Conservation (phyloP, 2,888 invertebrate species). For the Monochamus alternatus region DNA sequence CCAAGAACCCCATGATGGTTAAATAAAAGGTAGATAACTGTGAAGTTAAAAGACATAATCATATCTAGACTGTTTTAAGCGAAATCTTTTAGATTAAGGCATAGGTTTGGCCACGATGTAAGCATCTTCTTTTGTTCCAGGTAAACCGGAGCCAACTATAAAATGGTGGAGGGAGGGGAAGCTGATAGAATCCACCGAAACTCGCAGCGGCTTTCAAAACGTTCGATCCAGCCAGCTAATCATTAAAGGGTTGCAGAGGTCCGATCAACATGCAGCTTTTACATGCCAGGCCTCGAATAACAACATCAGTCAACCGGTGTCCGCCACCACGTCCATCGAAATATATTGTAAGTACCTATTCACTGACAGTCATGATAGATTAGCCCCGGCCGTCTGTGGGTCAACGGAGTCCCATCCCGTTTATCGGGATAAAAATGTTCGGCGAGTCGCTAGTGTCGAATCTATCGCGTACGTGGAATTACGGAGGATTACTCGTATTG, state of each 20-base stretch:
- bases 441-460: constrained; percentile 24
- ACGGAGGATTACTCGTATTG: constrained; percentile 20
- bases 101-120: neutral
- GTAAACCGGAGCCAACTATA: constrained; percentile 81
- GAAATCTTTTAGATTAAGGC: no score
- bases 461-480: constrained; percentile 22
- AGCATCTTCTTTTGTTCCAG: constrained; percentile 70
- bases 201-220: constrained; percentile 69
- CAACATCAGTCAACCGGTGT: constrained; percentile 80
- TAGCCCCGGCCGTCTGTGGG: constrained; percentile 18
- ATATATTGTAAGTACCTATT: constrained; percentile 79
- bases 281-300: constrained; percentile 87
- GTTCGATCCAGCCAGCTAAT: constrained; percentile 76
- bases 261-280: constrained; percentile 83
- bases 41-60: no score
- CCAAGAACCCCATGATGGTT: no score
- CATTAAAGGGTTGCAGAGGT: constrained; percentile 77
- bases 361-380: constrained; percentile 42
- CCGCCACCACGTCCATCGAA: constrained; percentile 81
- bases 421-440: constrained; percentile 35
- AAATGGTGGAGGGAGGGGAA: constrained; percentile 84
- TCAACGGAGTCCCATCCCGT: constrained; percentile 25
- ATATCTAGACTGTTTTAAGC: no score
- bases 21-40: no score
- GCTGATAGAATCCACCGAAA: constrained; percentile 76